Conservation (phyloP, 2,113 vertebrate species). For the Blennius ocellaris region DNA sequence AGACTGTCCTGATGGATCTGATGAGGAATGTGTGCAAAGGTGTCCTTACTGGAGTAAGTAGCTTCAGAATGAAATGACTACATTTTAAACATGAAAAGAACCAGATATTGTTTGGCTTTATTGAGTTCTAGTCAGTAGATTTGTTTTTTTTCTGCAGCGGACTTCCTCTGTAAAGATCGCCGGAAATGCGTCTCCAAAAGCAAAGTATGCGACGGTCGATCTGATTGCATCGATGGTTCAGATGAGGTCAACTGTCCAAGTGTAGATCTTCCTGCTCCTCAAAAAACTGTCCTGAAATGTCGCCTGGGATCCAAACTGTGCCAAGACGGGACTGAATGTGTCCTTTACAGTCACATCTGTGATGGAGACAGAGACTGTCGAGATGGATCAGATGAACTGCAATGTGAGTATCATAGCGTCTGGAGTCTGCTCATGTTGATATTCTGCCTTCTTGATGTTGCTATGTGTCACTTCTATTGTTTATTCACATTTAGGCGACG, state of each 20-base stretch:
- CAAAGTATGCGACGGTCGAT: slow-evolving; percentile 84
- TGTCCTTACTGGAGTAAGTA: slow-evolving; percentile 81
- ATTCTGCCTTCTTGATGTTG: too few relatives aligned
- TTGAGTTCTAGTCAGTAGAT: too few relatives aligned
- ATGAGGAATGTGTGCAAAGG: slow-evolving; percentile 81
- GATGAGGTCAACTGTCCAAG: slow-evolving; percentile 83
- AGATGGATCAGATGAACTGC: slow-evolving; percentile 85
- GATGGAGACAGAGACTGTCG: slow-evolving; percentile 87
- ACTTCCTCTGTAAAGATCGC: slow-evolving; percentile 83
- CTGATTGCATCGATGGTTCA: slow-evolving; percentile 86
- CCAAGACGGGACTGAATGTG: slow-evolving; percentile 76
- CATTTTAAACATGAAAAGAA: too few relatives aligned
- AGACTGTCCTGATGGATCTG: slow-evolving; percentile 89
- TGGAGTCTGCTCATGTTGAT: too few relatives aligned
- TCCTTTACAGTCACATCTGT: slow-evolving; percentile 82
- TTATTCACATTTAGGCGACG: not conserved
- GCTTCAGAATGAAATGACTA: not conserved
- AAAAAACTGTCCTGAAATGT: slow-evolving; percentile 47
- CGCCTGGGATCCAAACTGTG: slow-evolving; percentile 74
- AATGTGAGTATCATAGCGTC: slow-evolving; percentile 15
- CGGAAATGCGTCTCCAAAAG: slow-evolving; percentile 69
- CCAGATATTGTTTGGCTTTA: too few relatives aligned
- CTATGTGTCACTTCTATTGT: too few relatives aligned
- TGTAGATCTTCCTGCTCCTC: not conserved
- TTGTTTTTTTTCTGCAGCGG: not conserved